phyloP scores from a whole-genome alignment of 2,113 vertebrate genomes.

The Acrocephalus kingi region DNA sequence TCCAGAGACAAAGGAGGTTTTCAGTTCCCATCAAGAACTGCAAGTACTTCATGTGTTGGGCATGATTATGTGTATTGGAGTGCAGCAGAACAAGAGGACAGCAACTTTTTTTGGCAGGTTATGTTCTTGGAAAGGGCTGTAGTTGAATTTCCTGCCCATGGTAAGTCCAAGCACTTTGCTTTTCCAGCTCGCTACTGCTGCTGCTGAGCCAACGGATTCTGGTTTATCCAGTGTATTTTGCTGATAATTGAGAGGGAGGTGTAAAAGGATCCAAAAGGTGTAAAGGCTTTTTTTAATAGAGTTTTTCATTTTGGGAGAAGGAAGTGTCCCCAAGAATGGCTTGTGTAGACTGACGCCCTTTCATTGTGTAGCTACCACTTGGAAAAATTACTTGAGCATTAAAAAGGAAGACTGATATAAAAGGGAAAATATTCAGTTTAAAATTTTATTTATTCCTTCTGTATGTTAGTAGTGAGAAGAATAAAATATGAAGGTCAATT shows the following conservation, averaged over 20 bases:
- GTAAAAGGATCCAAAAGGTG: not conserved
- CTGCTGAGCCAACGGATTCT: not conserved
- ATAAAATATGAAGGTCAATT: not conserved
- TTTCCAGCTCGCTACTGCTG: not conserved
- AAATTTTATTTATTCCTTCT: conserved; percentile 28
- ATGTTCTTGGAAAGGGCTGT: conserved; percentile 1
- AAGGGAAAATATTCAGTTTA: not conserved
- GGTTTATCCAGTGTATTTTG: not conserved
- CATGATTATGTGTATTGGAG: not conserved
- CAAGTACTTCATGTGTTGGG: not conserved
- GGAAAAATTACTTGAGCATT: not conserved
- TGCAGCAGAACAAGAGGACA: not conserved
- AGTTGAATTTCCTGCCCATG: not conserved
- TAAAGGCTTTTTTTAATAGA: not conserved
- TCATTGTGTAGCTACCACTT: conserved; percentile 19
- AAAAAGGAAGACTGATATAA: not conserved
- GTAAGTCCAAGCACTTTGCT: not conserved
- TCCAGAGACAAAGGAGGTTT: not conserved
- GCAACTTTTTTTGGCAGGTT: not conserved
- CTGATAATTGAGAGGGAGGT: conserved; percentile 4
- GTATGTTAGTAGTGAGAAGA: not conserved
- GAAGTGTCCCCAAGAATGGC: not conserved
- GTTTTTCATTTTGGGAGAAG: conserved; percentile 8
- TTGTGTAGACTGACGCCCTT: conserved; percentile 5
- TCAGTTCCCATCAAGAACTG: not conserved